These are phyloP conservation scores for Vespertilio murinus DNA, from an alignment of 2,797 vertebrate species.

Conservation along the genomic window DNA sequence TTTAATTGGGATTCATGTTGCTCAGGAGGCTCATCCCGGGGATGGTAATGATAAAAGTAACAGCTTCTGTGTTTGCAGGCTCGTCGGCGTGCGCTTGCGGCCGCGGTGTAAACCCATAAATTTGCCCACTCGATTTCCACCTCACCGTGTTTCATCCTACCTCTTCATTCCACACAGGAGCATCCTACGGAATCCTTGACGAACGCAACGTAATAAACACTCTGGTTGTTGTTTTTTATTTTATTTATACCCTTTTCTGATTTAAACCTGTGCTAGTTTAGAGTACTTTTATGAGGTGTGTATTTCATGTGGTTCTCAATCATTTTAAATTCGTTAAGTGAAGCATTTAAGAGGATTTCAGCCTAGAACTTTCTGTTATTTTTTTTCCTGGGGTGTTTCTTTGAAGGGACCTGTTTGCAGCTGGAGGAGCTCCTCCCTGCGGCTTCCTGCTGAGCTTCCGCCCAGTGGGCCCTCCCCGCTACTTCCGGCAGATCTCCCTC, in stretches of 20 bases:
- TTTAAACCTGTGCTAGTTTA: slow-evolving; percentile 75
- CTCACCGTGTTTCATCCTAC: slow-evolving; percentile 80
- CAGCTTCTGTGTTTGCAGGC: slow-evolving; percentile 74
- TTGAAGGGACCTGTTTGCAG: slow-evolving; percentile 73
- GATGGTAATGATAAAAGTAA: slow-evolving; percentile 78
- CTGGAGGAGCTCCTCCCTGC: slow-evolving; percentile 73
- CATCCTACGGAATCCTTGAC: slow-evolving; percentile 75
- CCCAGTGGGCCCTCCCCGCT: slow-evolving; percentile 59
- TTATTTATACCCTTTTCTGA: slow-evolving; percentile 70
- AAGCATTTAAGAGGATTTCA: slow-evolving; percentile 77
- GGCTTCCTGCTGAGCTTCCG: slow-evolving; percentile 60
- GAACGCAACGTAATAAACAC: slow-evolving; percentile 74
- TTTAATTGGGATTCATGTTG: slow-evolving; percentile 85
- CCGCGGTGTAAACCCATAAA: slow-evolving; percentile 78
- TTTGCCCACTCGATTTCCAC: slow-evolving; percentile 82
- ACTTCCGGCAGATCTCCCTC: slow-evolving; percentile 33
- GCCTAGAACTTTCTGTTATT: slow-evolving; percentile 57
- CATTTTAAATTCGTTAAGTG: slow-evolving; percentile 72
- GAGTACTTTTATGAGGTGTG: slow-evolving; percentile 67
- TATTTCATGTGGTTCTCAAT: slow-evolving; percentile 72
- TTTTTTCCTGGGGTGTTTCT: slow-evolving; percentile 71
- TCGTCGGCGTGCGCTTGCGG: slow-evolving; percentile 67
- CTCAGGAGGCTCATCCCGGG: slow-evolving; percentile 78
- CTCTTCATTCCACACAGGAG: slow-evolving; percentile 78
- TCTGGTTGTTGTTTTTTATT: slow-evolving; percentile 73